Evolutionary conservation across 1,140 invertebrate genomes (phyloP), one percentile per base, ranked within the genome.

Genomic region (Rhagoletis pomonella): DNA sequence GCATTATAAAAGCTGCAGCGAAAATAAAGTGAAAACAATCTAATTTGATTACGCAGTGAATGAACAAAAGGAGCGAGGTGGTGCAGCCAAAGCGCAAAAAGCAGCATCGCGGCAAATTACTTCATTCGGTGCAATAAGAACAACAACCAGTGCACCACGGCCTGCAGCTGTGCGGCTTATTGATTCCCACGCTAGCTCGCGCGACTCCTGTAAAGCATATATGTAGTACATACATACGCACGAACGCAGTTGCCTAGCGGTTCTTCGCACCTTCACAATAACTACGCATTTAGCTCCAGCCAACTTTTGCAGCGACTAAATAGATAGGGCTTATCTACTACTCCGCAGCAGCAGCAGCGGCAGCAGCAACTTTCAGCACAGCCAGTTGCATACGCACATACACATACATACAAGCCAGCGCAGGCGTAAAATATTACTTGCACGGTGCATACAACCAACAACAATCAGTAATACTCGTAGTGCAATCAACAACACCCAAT

Each of bases 1-100:
- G 29, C 29, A 62, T 47, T 17, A 14, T 42, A 73, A 44, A 10
- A 73, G 29, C 1, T 29, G 17, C 69, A 73, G 44, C 69, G 14
- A 44, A 62, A 17, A 29, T 6, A 81, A 19, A 81, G 73, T 81
- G 73, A 55, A 81, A 50, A 55, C 17, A 81, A 55, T 10, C 17
- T 55, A 58, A 77, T 77, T 50, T 50, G 69, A 50, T 77, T 19
- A 47, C 69, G 29, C n/a, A n/a, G n/a, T n/a, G n/a, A n/a, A n/a
- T n/a, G n/a, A 77, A 44, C n/a, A n/a, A 77, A n/a, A 39, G 3
- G 67, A 44, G 19, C 10, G 64, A 9, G n/a, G 64, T 64, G 17
- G 62, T 69, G 29, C 39, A 73, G 47, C 69, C 44, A n/a, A 4
- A 64, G 62, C 62, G 17, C 17, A 59, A 6, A 64, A 17, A 64